Percentiles rank a stretch among this genome's conserved stretches.
These are phyloP conservation scores for Xylophagus ater DNA, from an alignment of 2,888 invertebrate species.

Conservation along the genomic window DNA sequence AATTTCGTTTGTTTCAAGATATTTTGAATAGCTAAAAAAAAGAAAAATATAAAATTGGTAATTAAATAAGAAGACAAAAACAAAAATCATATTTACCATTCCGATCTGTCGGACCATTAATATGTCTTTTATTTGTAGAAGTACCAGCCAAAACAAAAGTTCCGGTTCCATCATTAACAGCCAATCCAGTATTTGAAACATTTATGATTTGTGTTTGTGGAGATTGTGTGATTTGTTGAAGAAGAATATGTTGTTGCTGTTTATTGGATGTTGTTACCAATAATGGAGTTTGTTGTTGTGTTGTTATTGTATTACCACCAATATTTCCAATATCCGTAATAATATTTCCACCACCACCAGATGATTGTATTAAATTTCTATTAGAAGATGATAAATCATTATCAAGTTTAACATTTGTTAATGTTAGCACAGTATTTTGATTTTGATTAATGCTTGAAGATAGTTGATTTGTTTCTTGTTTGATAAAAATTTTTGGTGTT, in stretches of 20 bases:
- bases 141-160: conserved; percentile 16
- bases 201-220: conserved; percentile 14
- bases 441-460: conserved; percentile 27
- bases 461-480: conserved; percentile 10
- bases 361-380: no score
- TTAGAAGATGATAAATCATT: no score
- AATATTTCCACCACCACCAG: not conserved
- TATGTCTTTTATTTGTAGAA: conserved; percentile 24
- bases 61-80: not conserved
- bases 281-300: conserved; percentile 21
- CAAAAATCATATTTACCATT: conserved; percentile 22
- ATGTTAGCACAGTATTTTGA: conserved; percentile 28
- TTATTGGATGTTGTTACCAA: conserved; percentile 26
- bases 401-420: conserved; percentile 32
- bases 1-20: conserved; percentile 16
- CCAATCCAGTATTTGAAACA: conserved; percentile 10
- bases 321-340: conserved; percentile 17
- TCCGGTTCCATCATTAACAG: conserved; percentile 11
- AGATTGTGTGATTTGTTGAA: conserved; percentile 25
- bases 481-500: conserved; percentile 4
- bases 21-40: conserved; percentile 28
- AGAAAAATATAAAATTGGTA: conserved; percentile 6
- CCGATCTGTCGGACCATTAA: conserved; percentile 32
- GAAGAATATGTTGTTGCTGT: conserved; percentile 31
- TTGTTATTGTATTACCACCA: conserved; percentile 20